phyloP scores from a whole-genome alignment of 2,113 vertebrate genomes.

The Eurypyga helias region DNA sequence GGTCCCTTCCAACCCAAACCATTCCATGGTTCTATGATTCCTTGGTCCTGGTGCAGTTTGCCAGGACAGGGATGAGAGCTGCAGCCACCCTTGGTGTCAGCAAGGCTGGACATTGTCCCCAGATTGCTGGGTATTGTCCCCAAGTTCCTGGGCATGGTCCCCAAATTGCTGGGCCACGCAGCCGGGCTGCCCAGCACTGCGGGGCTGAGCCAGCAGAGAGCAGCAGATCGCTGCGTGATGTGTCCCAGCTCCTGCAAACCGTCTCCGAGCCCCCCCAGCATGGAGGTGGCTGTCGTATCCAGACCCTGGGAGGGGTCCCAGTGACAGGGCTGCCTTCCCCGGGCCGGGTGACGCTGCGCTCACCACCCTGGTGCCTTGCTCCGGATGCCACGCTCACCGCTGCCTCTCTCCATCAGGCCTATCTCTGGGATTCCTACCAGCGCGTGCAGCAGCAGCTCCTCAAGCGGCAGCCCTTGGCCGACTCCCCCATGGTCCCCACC shows the following conservation, averaged over 20 bases:
- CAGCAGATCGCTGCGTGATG: background rate
- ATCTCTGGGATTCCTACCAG: constrained; percentile 90
- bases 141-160: background rate
- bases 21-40: too few relatives aligned
- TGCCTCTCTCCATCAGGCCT: constrained; percentile 67
- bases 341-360: background rate
- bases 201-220: constrained; percentile 6
- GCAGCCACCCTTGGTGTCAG: background rate
- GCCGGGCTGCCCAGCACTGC: background rate
- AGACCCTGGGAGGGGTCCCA: background rate
- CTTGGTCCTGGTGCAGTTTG: accelerated
- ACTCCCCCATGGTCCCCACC: constrained; percentile 72
- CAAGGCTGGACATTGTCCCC: background rate
- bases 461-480: constrained; percentile 68
- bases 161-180: background rate
- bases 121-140: accelerated
- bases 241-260: background rate
- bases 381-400: accelerated
- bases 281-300: accelerated
- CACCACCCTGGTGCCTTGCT: accelerated
- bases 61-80: background rate
- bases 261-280: accelerated
- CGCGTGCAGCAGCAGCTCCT: constrained; percentile 76
- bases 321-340: background rate
- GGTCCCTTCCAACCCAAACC: too few relatives aligned